Base-by-base conservation (phyloP, 2,888 invertebrate species). In the Selenia dentaria region DNA sequence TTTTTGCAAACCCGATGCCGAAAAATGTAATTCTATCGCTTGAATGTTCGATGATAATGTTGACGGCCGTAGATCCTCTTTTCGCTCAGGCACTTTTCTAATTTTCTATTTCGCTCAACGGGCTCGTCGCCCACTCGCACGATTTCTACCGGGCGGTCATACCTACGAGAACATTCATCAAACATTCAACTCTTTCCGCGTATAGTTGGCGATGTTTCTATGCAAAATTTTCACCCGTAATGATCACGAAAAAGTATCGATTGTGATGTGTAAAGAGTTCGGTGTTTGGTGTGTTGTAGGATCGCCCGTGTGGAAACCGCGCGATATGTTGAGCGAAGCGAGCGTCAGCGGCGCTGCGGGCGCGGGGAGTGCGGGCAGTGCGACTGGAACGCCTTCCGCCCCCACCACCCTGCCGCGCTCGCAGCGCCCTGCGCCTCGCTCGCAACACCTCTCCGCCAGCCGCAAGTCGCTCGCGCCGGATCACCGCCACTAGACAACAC, bases 231-330 rank as follows among this genome's bases (percentile, higher is more conserved):
- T 64, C 66, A 71, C 62, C 64, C 63, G 70, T 79, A 80, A 56
- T 58, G 59, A 63, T 64, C 62, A 59, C 56, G 62, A 57, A 67
- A 66, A 65, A 68, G 59, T 62, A 57, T 50, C 64, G 66, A 68
- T 64, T 64, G 64, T 68, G 55, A 65, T 67, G 59, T 62, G 67
- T 74, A 89, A 91, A 91, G 91, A 91, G 91, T 91, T 91, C 80
- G 90, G 91, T 91, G 90, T 90, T 91, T 91, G 91, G 87, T 93
- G 92, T 93, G 93, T 94, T 94, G 93, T 94, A 95, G 98, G 98
- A 92, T 98, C 98, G 91, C 98, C 98, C 89, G 96, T 98, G 92
- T 98, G 98, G 98, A 98, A 98, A 94, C 98, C 97, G 92, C 95
- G 98, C 92, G 97, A 97, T 93, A 93, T 92, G 92, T 89, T 91